Evolutionary conservation across 2,888 invertebrate genomes (phyloP), one percentile per base, ranked within the genome.

Genomic region (Drosophila vallismaia): DNA sequence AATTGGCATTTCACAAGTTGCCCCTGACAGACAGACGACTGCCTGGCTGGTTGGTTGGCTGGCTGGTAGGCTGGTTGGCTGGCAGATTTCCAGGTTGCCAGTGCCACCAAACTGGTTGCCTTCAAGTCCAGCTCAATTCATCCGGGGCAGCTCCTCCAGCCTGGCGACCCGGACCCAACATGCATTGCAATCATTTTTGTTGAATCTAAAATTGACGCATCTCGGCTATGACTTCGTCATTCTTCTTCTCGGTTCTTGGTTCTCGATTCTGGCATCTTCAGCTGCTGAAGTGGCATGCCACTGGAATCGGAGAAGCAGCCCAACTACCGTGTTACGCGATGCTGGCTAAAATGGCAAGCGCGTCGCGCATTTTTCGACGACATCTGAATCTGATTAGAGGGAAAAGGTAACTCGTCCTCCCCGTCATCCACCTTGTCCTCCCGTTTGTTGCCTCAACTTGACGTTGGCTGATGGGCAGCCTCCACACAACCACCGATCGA

Each of bases 161-260:
- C 54, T 8, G 31, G 31, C 49, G 26, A 36, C 31, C 46, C 60
- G 26, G 60, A 28, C 72, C 62, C 86, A 82, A 85, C 87, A 81
- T 85, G 86, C 84, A 85, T 88, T 85, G 84, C 84, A 85, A 85
- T 85, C 88, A 85, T 88, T 85, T 85, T 85, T 88, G 85, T 75
- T 86, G 85, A 86, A 86, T 88, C 85, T 86, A 77, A 86, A 88
- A 81, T 86, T 86, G 88, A 86, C 88, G 85, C 85, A 85, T 88
- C 86, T 88, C 88, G 75, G 86, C 88, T 84, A 88, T 85, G 84
- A 85, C 84, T 85, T 88, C 84, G 84, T 85, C 84, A 85, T 86
- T 85, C 88, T 73, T 63, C 64, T 68, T 33, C 76, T 54, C 69
- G 36, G 31, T 19, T 42, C 49, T 54, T 19, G 66, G 33, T 60